These are phyloP conservation scores for Heptranchias perlo DNA, from an alignment of 2,113 vertebrate species.

Conservation along the genomic window DNA sequence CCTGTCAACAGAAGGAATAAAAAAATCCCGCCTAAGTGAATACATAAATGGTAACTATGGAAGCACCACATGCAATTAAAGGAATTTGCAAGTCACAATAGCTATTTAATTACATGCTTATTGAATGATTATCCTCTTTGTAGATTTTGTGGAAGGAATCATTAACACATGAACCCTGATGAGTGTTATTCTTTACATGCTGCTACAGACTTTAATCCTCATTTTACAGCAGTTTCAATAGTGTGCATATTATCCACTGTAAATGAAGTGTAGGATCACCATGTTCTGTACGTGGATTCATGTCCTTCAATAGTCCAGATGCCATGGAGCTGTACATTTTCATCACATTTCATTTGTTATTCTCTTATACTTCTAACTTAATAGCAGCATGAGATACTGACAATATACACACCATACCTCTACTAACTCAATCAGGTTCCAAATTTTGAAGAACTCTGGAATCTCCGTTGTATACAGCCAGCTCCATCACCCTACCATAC, in stretches of 20 bases:
- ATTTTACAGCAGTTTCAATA: background rate
- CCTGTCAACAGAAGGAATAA: constrained; percentile 43
- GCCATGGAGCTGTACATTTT: background rate
- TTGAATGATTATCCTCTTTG: constrained; percentile 38
- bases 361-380: background rate
- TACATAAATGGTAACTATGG: constrained; percentile 51
- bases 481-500: too few relatives aligned
- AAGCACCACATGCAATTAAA: constrained; percentile 51
- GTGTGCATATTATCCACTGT: background rate
- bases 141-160: background rate
- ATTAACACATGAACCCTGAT: background rate
- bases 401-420: background rate
- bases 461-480: background rate
- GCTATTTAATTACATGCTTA: constrained; percentile 50
- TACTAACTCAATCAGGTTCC: background rate
- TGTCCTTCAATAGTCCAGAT: background rate
- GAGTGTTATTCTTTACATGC: background rate
- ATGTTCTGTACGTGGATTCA: background rate
- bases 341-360: background rate
- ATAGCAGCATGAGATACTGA: background rate
- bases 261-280: background rate
- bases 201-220: background rate
- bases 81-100: constrained; percentile 48
- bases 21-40: constrained; percentile 53
- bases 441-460: background rate